Percentiles rank a stretch among this genome's conserved stretches.
Evolutionary conservation across 35 echinoderm and acorn worm genomes (phyloP).

Genomic region (Holothuria glaberrima): DNA sequence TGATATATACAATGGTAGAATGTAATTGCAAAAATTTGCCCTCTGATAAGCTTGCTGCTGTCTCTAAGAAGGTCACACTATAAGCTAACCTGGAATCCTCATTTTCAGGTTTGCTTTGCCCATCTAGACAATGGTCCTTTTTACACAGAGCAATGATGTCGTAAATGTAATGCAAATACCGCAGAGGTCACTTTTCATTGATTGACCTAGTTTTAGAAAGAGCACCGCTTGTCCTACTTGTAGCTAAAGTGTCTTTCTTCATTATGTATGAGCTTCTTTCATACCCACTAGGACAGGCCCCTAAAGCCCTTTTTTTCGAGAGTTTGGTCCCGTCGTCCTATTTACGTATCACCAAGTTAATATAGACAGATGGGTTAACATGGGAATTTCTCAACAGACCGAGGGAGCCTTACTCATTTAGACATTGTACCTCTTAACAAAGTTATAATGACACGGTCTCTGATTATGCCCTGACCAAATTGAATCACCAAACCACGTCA

Average conservation of each 20-base stretch:
- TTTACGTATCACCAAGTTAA: conserved; percentile 29
- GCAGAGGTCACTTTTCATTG: conserved; percentile 44
- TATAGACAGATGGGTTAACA: not conserved
- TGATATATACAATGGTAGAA: conserved; percentile 20
- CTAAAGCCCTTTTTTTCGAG: not conserved
- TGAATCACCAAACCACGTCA: too few species aligned
- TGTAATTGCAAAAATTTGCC: conserved; percentile 19
- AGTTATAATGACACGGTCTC: too few species aligned
- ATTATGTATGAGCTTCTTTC: not conserved
- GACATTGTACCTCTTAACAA: too few species aligned
- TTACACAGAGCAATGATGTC: too few species aligned
- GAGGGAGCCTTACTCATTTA: too few species aligned
- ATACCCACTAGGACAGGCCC: not conserved
- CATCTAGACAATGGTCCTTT: too few species aligned
- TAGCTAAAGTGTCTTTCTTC: conserved; percentile 7
- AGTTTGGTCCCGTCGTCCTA: not conserved
- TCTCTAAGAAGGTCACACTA: not conserved
- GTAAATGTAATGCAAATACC: conserved; percentile 29
- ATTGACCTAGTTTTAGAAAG: conserved; percentile 31
- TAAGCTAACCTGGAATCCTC: conserved; percentile 5
- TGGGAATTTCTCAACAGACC: conserved; percentile 18
- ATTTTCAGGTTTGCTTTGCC: not conserved
- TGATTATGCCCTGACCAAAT: too few species aligned
- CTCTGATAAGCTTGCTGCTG: not conserved
- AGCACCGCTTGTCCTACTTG: conserved; percentile 30